A percentile compares a stretch with the other conserved stretches of the same genome.
Conservation (phyloP, 2,888 invertebrate species). For the Parnassius smintheus region DNA sequence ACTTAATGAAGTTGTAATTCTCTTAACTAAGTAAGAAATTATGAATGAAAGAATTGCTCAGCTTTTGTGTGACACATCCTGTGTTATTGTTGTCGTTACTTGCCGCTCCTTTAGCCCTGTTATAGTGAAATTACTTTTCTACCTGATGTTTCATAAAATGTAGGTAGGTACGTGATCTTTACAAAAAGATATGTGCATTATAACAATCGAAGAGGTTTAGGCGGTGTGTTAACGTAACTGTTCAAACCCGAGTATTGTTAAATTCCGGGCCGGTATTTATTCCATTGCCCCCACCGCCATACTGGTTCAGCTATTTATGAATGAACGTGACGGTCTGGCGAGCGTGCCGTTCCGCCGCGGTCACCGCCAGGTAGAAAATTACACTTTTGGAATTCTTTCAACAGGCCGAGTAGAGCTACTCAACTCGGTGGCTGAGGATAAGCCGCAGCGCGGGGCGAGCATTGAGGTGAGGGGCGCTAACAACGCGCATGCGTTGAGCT, state of each 20-base stretch:
- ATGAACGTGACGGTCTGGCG: conserved; percentile 75
- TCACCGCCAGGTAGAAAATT: conserved; percentile 77
- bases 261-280: conserved; percentile 47
- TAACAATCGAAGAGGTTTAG: conserved; percentile 64
- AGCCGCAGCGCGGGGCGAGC: conserved; percentile 76
- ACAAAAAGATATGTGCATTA: conserved; percentile 61
- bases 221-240: conserved; percentile 49
- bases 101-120: conserved; percentile 48
- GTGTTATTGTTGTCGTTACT: conserved; percentile 63
- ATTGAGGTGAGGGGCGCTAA: conserved; percentile 69
- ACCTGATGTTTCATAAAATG: conserved; percentile 57
- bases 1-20: conserved; percentile 34
- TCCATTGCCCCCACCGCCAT: conserved; percentile 47
- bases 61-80: conserved; percentile 64
- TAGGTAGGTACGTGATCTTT: conserved; percentile 49
- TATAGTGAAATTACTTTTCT: conserved; percentile 66
- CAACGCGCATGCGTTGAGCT: conserved; percentile 74
- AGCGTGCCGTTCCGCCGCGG: conserved; percentile 65
- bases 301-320: conserved; percentile 76
- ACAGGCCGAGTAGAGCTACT: conserved; percentile 72
- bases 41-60: conserved; percentile 62
- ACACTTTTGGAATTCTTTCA: conserved; percentile 78
- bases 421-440: conserved; percentile 67
- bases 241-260: conserved; percentile 37
- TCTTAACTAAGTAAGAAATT: conserved; percentile 34